Evolutionary conservation across 2,888 invertebrate genomes (phyloP).

Genomic region (Ectemnius continuus): DNA sequence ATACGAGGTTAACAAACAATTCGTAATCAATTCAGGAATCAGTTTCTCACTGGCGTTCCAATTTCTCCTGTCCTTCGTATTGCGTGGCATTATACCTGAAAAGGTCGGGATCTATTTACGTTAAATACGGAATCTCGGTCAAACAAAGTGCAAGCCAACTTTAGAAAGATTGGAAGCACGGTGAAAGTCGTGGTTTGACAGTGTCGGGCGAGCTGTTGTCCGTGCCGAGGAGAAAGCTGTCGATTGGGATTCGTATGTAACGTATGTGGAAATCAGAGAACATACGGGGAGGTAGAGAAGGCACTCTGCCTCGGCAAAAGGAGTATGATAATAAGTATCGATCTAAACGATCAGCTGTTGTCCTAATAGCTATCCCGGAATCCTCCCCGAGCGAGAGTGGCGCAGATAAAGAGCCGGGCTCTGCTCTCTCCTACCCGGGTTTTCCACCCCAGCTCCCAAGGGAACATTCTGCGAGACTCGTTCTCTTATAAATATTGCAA

Average conservation of each 20-base stretch:
- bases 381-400: slow-evolving; percentile 55
- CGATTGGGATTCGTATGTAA: background rate
- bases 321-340: slow-evolving; percentile 65
- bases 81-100: background rate
- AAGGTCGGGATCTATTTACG: no score
- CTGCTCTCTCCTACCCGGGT: slow-evolving; percentile 29
- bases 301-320: slow-evolving; percentile 16
- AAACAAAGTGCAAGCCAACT: no score
- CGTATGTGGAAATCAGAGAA: background rate
- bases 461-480: slow-evolving; percentile 63
- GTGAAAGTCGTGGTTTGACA: no score
- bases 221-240: no score
- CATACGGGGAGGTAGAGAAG: background rate
- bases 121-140: no score
- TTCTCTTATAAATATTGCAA: slow-evolving; percentile 67
- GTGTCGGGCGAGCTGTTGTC: no score
- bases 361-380: slow-evolving; percentile 64
- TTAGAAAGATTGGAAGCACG: no score
- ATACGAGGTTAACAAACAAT: no score
- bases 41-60: no score
- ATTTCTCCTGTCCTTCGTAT: no score
- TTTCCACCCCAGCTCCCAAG: slow-evolving; percentile 63
- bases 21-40: no score
- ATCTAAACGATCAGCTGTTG: slow-evolving; percentile 73
- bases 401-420: slow-evolving; percentile 62